Conservation (phyloP, 2,113 vertebrate genomes). For the Carollia perspicillata region DNA sequence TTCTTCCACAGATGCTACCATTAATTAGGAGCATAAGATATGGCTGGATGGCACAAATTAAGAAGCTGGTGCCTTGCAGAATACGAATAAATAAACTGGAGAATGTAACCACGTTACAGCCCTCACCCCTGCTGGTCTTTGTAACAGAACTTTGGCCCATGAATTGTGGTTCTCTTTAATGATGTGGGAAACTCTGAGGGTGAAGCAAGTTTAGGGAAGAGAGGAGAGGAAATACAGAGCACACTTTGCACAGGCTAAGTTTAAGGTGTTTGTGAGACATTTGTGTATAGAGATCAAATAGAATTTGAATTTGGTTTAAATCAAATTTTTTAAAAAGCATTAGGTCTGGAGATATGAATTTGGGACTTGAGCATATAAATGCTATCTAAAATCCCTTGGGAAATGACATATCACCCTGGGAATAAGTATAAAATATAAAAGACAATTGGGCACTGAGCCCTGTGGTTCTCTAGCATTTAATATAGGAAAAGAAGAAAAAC, state of each 20-base stretch:
- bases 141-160: not conserved
- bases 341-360: not conserved
- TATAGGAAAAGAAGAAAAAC: not conserved
- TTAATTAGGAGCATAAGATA: not conserved
- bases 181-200: not conserved
- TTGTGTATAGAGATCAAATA: not conserved
- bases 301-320: not conserved
- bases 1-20: conserved; percentile 33
- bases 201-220: not conserved
- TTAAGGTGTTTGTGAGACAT: not conserved
- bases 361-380: not conserved
- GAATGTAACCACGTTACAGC: not conserved
- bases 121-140: not conserved
- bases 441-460: not conserved
- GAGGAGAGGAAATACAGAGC: not conserved
- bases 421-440: not conserved
- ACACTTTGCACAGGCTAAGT: not conserved
- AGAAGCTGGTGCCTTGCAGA: not conserved
- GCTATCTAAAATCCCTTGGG: not conserved
- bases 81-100: not conserved
- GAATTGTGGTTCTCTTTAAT: not conserved
- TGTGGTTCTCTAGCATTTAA: not conserved
- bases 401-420: not conserved
- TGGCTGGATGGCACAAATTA: not conserved
- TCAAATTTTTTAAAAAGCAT: not conserved